phyloP scores from a whole-genome alignment of 2,113 vertebrate genomes.

The Rhineura floridana region DNA sequence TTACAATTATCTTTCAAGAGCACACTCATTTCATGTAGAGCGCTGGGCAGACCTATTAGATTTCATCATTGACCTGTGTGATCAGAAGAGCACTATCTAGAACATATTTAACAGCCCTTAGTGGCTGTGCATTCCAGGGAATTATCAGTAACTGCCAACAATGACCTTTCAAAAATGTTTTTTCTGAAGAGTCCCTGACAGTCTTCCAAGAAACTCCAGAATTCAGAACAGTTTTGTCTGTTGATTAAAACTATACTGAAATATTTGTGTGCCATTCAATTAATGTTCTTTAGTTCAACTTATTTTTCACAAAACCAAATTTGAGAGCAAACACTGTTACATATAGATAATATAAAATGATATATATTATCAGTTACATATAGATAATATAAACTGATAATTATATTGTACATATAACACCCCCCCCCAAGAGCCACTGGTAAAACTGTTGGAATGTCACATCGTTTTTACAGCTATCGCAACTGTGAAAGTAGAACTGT shows the following conservation, averaged over 20 bases:
- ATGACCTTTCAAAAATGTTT: background rate
- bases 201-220: background rate
- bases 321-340: background rate
- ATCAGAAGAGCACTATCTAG: background rate
- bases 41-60: background rate
- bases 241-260: background rate
- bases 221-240: too few relatives aligned
- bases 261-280: background rate
- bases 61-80: background rate
- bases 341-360: background rate
- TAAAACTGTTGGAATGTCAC: background rate
- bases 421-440: too few relatives aligned
- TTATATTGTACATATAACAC: background rate
- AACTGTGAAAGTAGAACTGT: too few relatives aligned
- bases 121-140: background rate
- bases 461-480: too few relatives aligned
- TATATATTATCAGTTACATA: too few relatives aligned
- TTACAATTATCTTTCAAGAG: background rate
- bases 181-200: background rate
- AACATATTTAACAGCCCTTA: too few relatives aligned
- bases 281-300: background rate
- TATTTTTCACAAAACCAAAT: background rate
- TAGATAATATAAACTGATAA: too few relatives aligned
- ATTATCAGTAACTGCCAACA: background rate
- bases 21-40: background rate